phyloP scores from a whole-genome alignment of 2,797 vertebrate genomes.

The Euthynnus affinis region DNA sequence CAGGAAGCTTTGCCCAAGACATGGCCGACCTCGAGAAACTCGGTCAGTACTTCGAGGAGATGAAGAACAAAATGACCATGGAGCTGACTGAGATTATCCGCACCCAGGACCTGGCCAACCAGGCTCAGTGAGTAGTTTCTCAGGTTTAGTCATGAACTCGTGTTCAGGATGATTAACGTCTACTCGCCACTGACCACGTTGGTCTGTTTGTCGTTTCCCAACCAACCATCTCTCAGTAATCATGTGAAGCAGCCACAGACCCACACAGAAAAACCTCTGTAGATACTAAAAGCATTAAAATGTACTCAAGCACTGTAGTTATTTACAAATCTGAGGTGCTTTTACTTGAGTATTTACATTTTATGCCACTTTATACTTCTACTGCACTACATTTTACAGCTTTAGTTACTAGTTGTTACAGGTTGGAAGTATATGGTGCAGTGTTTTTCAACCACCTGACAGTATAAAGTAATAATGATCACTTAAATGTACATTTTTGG shows the following conservation, averaged over 20 bases:
- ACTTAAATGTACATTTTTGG: too few relatives aligned
- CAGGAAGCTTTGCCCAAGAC: constrained; percentile 77
- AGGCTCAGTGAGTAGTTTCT: constrained; percentile 80
- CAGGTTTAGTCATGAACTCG: background rate
- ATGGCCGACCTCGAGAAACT: constrained; percentile 31
- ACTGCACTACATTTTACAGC: background rate
- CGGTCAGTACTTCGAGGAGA: constrained; percentile 56
- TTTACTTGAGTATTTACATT: background rate
- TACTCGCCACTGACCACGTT: too few relatives aligned
- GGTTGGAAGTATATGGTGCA: too few relatives aligned
- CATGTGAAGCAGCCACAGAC: background rate
- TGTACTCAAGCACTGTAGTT: too few relatives aligned
- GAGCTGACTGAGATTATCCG: constrained; percentile 45
- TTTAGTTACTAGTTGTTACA: too few relatives aligned
- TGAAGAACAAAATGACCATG: constrained; percentile 61
- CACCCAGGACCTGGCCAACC: constrained; percentile 52
- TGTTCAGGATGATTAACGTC: background rate
- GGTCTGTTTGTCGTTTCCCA: too few relatives aligned
- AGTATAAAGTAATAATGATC: too few relatives aligned
- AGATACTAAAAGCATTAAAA: too few relatives aligned
- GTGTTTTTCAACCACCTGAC: too few relatives aligned
- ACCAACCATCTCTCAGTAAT: too few relatives aligned
- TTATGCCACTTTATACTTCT: background rate
- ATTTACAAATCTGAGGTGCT: background rate
- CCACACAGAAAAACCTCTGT: too few relatives aligned